Conservation (phyloP, 2,797 vertebrate species). For the Danio kyathit region DNA sequence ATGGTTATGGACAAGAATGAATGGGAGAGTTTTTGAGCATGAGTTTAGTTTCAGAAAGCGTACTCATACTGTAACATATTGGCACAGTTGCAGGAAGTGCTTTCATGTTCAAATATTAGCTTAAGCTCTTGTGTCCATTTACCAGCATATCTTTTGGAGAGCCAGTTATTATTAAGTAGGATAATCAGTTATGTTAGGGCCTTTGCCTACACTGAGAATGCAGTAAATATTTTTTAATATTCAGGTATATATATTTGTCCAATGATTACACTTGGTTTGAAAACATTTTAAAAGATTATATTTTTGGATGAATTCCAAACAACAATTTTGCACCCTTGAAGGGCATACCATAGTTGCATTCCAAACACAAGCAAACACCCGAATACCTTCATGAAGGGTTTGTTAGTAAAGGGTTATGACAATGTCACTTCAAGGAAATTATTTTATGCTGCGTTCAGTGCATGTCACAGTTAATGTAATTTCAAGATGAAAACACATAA, state of each 20-base stretch:
- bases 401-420: no score
- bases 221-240: neutral
- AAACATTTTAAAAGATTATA: no score
- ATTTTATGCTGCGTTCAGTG: no score
- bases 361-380: no score
- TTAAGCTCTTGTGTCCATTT: conserved; percentile 11
- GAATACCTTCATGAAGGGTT: no score
- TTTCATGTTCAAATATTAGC: conserved; percentile 25
- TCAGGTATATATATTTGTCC: neutral
- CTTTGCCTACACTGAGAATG: neutral
- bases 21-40: conserved; percentile 24
- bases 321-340: no score
- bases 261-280: no score
- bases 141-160: neutral
- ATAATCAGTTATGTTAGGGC: neutral
- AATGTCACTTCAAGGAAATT: no score
- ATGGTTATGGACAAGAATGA: conserved; percentile 17
- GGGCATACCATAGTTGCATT: no score
- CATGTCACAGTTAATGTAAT: no score
- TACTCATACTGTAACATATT: neutral
- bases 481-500: no score
- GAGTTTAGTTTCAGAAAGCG: conserved; percentile 23
- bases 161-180: conserved; percentile 5
- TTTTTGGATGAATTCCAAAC: no score
- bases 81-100: neutral